Base-by-base conservation (phyloP, 1,140 invertebrate species). In the Wasmannia auropunctata region DNA sequence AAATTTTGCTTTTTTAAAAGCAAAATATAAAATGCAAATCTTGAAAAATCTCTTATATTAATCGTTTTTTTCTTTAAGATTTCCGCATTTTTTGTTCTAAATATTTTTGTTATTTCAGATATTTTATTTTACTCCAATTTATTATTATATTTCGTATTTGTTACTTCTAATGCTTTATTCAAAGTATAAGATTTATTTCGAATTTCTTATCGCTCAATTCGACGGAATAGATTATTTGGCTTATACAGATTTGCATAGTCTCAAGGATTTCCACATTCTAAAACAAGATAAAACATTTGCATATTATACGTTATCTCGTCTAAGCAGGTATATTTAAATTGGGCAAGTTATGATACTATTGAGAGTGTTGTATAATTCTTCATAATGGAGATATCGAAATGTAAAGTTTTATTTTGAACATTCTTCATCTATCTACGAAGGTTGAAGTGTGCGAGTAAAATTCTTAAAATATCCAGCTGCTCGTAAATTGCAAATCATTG, bases 251-350 rank as follows among this genome's bases (percentile, higher is more conserved):
- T 54, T 51, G 56, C 40, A 65, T 40, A 19, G 11, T 54, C 58
- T 63, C 91, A 92, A 92, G 91, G 88, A 91, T 92, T 91, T 91
- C 88, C 84, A 92, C 90, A 90, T 92, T 92, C 88, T 90, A 91
- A 51, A 85, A 49, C 74, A 60, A 37, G 86, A 89, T 89, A 89
- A 89, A 91, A 88, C 67, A 58, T 86, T 86, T 65, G 77, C 63
- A 67, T 79, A 8, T n/a, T n/a, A n/a, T 51, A 31, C 65, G 83
- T 88, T 91, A 91, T 92, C 90, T 69, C 58, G 46, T 60, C 54
- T 37, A 60, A 83, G 7, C 14, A 58, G 34, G 1, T 19, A 63
- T 62, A 76, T 83, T 84, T 46, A 43, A 58, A 79, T 69, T 43
- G 49, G 31, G 22, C 43, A 43, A 49, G 46, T 80, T 86, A 81